phyloP scores from a whole-genome alignment of 1,140 invertebrate genomes.

The Euschistus heros region DNA sequence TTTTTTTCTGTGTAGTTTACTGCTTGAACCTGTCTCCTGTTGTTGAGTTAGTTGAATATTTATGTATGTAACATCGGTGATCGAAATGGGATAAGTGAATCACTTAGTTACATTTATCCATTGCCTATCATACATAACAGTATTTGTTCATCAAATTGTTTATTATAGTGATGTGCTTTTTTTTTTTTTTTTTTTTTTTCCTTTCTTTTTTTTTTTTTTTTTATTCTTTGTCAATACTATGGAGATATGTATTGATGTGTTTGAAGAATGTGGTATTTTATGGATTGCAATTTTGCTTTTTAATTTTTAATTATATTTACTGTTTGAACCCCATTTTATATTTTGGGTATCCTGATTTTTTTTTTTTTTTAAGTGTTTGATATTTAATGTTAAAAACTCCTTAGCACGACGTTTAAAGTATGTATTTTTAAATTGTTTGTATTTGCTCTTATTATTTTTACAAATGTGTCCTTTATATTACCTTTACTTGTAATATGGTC shows the following conservation, averaged over 20 bases:
- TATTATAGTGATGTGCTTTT: too few relatives aligned
- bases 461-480: slow-evolving; percentile 6
- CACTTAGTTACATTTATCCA: neutral
- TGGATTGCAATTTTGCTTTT: slow-evolving; percentile 6
- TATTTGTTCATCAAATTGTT: too few relatives aligned
- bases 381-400: too few relatives aligned
- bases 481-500: neutral
- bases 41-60: slow-evolving; percentile 1
- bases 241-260: slow-evolving; percentile 9
- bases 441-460: neutral
- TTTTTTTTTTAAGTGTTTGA: slow-evolving; percentile 4
- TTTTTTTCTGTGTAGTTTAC: too few relatives aligned
- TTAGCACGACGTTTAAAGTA: slow-evolving; percentile 7
- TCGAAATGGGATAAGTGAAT: slow-evolving; percentile 10
- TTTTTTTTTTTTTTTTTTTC: too few relatives aligned
- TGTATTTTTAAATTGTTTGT: slow-evolving; percentile 3
- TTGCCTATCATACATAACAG: too few relatives aligned
- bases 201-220: too few relatives aligned
- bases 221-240: slow-evolving; percentile 5
- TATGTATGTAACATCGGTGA: neutral
- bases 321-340: slow-evolving; percentile 9
- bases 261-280: slow-evolving; percentile 10
- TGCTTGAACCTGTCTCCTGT: neutral
- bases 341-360: neutral
- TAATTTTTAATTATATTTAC: slow-evolving; percentile 27